phyloP scores from a whole-genome alignment of 1,140 invertebrate genomes.

The Drosophila simulans region DNA sequence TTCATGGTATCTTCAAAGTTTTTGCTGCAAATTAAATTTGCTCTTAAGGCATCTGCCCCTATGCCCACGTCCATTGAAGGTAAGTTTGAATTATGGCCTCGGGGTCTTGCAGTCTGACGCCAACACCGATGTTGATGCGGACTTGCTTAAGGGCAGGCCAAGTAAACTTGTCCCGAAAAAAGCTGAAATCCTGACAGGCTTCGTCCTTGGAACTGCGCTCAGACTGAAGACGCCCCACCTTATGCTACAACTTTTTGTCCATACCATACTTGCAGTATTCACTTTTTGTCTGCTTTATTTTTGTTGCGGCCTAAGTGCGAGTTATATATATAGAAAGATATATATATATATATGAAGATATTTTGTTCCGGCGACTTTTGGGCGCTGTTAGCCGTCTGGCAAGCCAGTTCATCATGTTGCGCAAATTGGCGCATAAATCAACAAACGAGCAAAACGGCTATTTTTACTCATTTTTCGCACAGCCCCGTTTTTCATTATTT shows the following conservation, averaged over 20 bases:
- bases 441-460: slow-evolving; percentile 62
- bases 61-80: slow-evolving; percentile 17
- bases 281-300: slow-evolving; percentile 11
- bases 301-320: slow-evolving; percentile 39
- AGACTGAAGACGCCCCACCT: slow-evolving; percentile 50
- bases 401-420: slow-evolving; percentile 61
- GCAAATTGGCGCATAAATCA: slow-evolving; percentile 77
- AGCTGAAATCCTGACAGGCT: slow-evolving; percentile 50
- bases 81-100: slow-evolving; percentile 56
- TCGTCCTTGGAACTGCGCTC: slow-evolving; percentile 48
- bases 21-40: slow-evolving; percentile 34
- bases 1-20: not conserved
- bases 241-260: slow-evolving; percentile 60
- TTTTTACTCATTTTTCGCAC: slow-evolving; percentile 53
- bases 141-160: slow-evolving; percentile 34
- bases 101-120: slow-evolving; percentile 43
- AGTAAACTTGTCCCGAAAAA: slow-evolving; percentile 47
- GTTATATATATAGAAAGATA: slow-evolving; percentile 9
- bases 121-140: slow-evolving; percentile 20
- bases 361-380: slow-evolving; percentile 20
- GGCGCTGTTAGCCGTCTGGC: slow-evolving; percentile 23
- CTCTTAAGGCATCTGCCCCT: not conserved
- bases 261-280: slow-evolving; percentile 38
- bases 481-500: slow-evolving; percentile 43
- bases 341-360: slow-evolving; percentile 6